These are phyloP conservation scores for Monomorium pharaonis DNA, from an alignment of 1,140 invertebrate species.

Conservation along the genomic window DNA sequence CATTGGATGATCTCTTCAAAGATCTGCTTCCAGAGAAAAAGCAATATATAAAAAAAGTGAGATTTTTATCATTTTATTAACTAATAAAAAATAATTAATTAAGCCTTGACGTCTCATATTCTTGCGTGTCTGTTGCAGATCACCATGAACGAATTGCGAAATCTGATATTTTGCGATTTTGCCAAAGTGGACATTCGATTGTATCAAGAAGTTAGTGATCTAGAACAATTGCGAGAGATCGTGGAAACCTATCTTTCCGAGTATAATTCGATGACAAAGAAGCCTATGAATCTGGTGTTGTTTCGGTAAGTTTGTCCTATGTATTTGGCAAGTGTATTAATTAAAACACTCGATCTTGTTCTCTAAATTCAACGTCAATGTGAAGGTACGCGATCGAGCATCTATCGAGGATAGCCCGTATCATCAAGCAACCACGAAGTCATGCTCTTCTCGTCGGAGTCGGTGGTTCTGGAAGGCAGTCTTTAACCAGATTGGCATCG, in stretches of 20 bases:
- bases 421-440: constrained; percentile 95
- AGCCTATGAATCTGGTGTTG: constrained; percentile 98
- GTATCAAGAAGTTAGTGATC: constrained; percentile 95
- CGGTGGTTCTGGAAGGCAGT: constrained; percentile 96
- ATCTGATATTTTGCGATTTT: constrained; percentile 98
- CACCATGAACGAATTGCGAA: constrained; percentile 92
- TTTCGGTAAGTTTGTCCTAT: constrained; percentile 88
- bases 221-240: constrained; percentile 93
- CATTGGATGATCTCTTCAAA: constrained; percentile 83
- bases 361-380: constrained; percentile 10
- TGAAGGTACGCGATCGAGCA: constrained; percentile 96
- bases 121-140: constrained; percentile 83
- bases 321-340: neutral
- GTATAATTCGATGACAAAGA: constrained; percentile 98
- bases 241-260: constrained; percentile 96
- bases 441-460: constrained; percentile 95
- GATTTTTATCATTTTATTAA: neutral
- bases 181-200: constrained; percentile 95
- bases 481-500: constrained; percentile 94
- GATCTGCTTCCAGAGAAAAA: constrained; percentile 65
- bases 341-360: neutral
- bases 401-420: constrained; percentile 95
- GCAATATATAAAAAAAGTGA: neutral
- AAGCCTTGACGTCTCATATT: neutral
- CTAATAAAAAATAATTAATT: constrained; percentile 26